Base-by-base conservation (phyloP, 2,888 invertebrate species). In the Fragum whitleyi region DNA sequence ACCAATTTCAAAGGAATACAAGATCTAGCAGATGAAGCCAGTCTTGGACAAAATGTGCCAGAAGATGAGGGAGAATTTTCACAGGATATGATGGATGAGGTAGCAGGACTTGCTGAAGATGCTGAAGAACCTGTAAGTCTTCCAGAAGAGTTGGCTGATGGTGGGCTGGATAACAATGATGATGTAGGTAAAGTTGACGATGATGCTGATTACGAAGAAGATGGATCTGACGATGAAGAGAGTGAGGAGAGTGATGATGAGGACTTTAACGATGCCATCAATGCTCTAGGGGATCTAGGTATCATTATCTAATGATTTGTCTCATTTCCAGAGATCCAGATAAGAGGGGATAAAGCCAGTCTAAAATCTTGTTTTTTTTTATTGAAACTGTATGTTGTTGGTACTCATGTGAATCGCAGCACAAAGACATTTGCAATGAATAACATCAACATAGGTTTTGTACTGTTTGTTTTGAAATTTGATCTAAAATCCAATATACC, bases 161-260 rank as follows among this genome's bases (percentile, higher is more conserved):
- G 53, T n/a, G 75, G 62, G 14, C 73, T 68, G 21, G 73, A 73
- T 21, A 77, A 77, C 21, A 76, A 73, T 2, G 79, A 73, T 5
- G 77, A 81, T 14, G 21, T 26, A n/a, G 77, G 67, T 72, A 87
- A 87, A 29, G 81, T 74, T n/a, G 96, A 81, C 2, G 96, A 81
- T 7, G 89, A 90, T 1, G 86, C 96, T 88, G 95, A 95, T 70
- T 88, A 90, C 65, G 83, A 83, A 19, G 96, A 82, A 7, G 89
- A 89, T 2, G 87, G 96, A 36, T 89, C 86, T 16, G 90, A 90
- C 6, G 95, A 97, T 83, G 98, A 98, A 94, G 97, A 97, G 85
- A 85, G 70, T 23, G 79, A 75, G 26, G 77, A 86, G 68, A 85
- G 84, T 57, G 87, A 87, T 36, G 77, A 82, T 65, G 86, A 79